Base-by-base conservation (phyloP, 2,888 invertebrate genomes). In the Agrotis clavis region DNA sequence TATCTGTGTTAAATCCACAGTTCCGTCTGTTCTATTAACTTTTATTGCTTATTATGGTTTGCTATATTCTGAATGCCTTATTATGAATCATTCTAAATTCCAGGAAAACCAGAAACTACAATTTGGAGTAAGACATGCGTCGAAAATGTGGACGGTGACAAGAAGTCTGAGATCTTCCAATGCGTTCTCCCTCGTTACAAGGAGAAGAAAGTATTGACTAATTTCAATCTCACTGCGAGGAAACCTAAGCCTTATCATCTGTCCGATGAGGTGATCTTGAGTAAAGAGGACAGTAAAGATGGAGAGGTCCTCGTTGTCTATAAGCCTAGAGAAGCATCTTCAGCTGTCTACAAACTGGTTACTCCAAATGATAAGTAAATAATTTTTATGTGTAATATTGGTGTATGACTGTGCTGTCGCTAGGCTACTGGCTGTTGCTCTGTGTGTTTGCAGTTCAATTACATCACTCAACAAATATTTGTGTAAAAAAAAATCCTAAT, bases 121-220 rank as follows among this genome's bases (percentile, higher is more conserved):
- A 89, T 95, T 9, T 94, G 93, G 92, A 91, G 91, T 16, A 95
- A 94, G 75, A 91, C 90, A 1, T 83, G 82, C 0, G 92, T 93
- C 0, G 90, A 91, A 77, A 93, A 92, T 25, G 80, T 86, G 0
- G 86, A 88, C 0, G 91, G 92, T 0, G 89, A 91, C 3, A 91
- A 89, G 51, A 94, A 93, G 65, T 92, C 94, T 0, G 95, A 94
- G 71, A 90, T 93, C 61, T 89, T 93, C 51, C 93, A 95, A 53
- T 89, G 92, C 18, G 88, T 94, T 0, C 83, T 96, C 1, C 96
- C 96, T 0, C 91, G 91, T 45, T 96, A 92, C 67, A 88, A 91
- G n/a, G 95, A 95, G 82, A 94, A 91, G 64, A 93, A 90, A 62
- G 67, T 90, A 0, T 64, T 94, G 4, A 85, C 87, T 0, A 85